These are phyloP conservation scores for Lophochroa leadbeateri DNA, from an alignment of 2,113 vertebrate species.

Conservation along the genomic window DNA sequence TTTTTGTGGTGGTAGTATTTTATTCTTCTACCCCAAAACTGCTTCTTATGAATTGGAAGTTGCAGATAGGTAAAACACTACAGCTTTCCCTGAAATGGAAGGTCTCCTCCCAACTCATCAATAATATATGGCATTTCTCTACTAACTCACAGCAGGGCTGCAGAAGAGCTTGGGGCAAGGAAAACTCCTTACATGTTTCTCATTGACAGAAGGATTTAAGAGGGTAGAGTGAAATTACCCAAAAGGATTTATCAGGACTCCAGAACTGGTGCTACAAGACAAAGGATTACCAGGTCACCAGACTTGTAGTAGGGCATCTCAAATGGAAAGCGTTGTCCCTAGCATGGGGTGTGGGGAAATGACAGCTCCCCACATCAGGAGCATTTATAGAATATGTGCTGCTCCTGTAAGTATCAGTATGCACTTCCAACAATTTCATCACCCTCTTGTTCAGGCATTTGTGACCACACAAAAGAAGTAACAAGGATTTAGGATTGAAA, in stretches of 20 bases:
- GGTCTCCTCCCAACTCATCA: background rate
- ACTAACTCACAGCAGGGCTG: slow-evolving; percentile 18
- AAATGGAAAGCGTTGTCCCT: background rate
- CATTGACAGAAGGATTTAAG: background rate
- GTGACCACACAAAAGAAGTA: background rate
- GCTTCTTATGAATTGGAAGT: background rate
- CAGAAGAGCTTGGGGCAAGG: background rate
- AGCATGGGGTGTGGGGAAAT: background rate
- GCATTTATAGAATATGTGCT: background rate
- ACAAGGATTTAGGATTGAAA: background rate
- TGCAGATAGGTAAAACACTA: background rate
- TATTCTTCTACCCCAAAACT: background rate
- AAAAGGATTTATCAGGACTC: background rate
- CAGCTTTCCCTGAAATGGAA: background rate
- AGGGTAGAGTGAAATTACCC: background rate
- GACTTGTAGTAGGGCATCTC: background rate
- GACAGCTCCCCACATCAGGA: background rate
- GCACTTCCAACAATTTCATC: background rate
- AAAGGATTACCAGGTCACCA: background rate
- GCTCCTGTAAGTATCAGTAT: background rate
- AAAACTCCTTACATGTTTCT: background rate
- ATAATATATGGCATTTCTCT: background rate
- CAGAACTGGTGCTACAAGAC: background rate
- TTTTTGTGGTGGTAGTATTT: background rate
- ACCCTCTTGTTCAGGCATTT: background rate